Conservation (phyloP, 2,113 vertebrate genomes). For the Sprattus sprattus region DNA sequence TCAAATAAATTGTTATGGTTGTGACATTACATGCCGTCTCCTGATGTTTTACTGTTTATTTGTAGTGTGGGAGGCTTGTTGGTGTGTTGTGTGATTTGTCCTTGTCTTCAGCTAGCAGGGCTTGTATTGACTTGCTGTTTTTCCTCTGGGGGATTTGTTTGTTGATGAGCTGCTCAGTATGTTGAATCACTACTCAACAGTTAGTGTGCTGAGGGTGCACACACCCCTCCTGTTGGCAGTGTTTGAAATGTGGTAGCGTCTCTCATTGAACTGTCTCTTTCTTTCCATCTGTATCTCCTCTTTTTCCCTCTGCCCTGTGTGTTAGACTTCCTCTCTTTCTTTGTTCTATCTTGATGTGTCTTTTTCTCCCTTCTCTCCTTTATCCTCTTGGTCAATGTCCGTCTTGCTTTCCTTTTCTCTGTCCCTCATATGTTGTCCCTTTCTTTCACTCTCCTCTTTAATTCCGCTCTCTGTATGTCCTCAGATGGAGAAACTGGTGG, state of each 20-base stretch:
- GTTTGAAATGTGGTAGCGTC: not conserved
- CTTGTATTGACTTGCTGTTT: not conserved
- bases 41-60: not conserved
- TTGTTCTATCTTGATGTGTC: not conserved
- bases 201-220: not conserved
- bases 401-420: not conserved
- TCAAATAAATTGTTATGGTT: not conserved
- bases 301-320: not conserved
- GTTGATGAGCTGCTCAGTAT: not conserved
- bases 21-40: not conserved
- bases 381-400: not conserved
- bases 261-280: not conserved
- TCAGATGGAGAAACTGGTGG: constrained; percentile 99
- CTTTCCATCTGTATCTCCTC: not conserved
- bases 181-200: not conserved
- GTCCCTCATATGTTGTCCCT: not conserved
- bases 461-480: not conserved
- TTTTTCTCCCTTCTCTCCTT: not conserved
- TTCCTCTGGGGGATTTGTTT: not conserved
- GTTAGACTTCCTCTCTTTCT: not conserved
- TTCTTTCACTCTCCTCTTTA: not conserved
- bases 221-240: not conserved
- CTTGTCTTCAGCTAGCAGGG: not conserved
- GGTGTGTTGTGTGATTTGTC: not conserved
- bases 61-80: not conserved